These are phyloP conservation scores for Halichoerus grypus DNA, from an alignment of 2,113 vertebrate species.

Conservation along the genomic window DNA sequence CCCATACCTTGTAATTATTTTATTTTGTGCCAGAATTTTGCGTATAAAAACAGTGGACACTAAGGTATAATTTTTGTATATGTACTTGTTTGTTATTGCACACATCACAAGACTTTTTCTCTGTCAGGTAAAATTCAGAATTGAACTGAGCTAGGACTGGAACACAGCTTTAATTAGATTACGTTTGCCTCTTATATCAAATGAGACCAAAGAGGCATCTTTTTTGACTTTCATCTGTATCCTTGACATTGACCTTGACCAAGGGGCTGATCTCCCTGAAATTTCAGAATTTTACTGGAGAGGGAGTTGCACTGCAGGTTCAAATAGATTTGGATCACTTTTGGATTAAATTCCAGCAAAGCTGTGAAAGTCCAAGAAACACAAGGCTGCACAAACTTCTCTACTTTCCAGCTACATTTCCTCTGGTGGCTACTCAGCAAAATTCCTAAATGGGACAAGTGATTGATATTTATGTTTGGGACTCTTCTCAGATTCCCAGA, in stretches of 20 bases:
- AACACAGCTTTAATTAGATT: neutral
- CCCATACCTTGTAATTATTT: neutral
- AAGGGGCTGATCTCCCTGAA: neutral
- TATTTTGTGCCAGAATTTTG: neutral
- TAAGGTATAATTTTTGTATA: neutral
- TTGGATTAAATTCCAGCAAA: constrained; percentile 1
- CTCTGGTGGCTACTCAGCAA: neutral
- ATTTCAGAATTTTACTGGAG: neutral
- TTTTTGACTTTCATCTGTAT: constrained; percentile 8
- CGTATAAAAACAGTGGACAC: neutral
- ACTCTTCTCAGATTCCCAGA: neutral
- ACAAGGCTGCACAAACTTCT: neutral
- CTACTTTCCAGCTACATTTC: neutral
- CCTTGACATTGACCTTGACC: neutral
- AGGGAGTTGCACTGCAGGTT: neutral
- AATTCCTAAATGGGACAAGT: neutral
- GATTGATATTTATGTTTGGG: constrained; percentile 25
- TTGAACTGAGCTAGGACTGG: neutral
- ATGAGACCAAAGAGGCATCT: neutral
- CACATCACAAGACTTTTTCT: neutral
- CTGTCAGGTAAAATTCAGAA: constrained; percentile 4
- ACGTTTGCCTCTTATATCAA: neutral
- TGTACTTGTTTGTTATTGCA: neutral
- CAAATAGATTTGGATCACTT: neutral
- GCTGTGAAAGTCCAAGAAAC: neutral